A percentile compares a stretch with the other conserved stretches of the same genome.
Evolutionary conservation across 2,113 vertebrate species (phyloP).

Genomic region (Embiotoca jacksoni): DNA sequence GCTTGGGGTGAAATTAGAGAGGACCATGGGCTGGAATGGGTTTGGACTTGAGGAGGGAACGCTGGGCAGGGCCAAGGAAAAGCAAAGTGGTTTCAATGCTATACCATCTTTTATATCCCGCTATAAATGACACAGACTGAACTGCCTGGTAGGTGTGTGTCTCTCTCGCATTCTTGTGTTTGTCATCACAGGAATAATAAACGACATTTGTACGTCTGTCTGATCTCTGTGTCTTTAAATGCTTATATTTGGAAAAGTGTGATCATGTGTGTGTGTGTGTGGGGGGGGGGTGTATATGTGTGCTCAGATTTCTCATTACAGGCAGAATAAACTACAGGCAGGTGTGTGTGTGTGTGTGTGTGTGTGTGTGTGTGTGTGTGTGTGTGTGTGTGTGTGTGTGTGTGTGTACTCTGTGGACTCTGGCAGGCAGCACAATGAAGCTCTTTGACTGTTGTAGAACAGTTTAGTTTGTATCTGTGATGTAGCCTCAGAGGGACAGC

Average conservation of each 20-base stretch:
- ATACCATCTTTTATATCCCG: conserved; percentile 67
- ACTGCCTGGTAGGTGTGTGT: conserved; percentile 51
- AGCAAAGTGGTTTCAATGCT: conserved; percentile 70
- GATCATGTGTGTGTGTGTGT: conserved; percentile 16
- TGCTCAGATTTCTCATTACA: conserved; percentile 56
- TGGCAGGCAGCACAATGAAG: conserved; percentile 64
- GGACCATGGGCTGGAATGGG: conserved; percentile 73
- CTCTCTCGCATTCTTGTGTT: conserved; percentile 6
- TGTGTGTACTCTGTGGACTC: conserved; percentile 42
- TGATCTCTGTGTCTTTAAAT: conserved; percentile 36
- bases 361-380: conserved; percentile 6
- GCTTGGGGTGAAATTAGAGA: conserved; percentile 86
- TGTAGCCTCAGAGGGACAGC: conserved; percentile 43
- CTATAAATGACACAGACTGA: conserved; percentile 59
- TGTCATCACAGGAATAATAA: conserved; percentile 36
- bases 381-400: conserved; percentile 21
- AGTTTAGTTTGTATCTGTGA: conserved; percentile 51
- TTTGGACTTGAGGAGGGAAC: conserved; percentile 68
- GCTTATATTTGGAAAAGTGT: conserved; percentile 47
- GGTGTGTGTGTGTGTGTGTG: conserved; percentile 27
- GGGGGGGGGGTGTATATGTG: background rate
- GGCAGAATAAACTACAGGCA: conserved; percentile 56
- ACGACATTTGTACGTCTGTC: conserved; percentile 25
- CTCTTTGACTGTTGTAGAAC: conserved; percentile 54
- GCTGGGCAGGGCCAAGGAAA: conserved; percentile 74